Conservation (phyloP, 2,888 invertebrate species). For the Microchrysa polita region DNA sequence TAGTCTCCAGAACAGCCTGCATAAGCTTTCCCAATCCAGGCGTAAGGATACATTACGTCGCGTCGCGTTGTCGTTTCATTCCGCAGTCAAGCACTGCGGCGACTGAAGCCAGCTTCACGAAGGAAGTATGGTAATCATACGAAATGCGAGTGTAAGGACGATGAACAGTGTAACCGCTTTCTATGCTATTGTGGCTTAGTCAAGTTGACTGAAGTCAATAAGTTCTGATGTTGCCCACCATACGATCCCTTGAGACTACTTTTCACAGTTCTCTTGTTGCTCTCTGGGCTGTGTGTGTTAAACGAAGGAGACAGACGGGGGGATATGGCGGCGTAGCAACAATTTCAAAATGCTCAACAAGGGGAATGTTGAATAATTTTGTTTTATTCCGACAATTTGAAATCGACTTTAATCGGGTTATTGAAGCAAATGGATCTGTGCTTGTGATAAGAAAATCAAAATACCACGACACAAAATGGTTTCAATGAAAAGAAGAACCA, state of each 20-base stretch:
- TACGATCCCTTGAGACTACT: background rate
- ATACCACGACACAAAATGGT: too few relatives aligned
- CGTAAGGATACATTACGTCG: background rate
- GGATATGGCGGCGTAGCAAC: background rate
- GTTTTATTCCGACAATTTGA: background rate
- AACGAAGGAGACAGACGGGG: background rate
- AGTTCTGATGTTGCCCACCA: background rate
- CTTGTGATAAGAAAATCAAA: background rate
- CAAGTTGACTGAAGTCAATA: slow-evolving; percentile 2
- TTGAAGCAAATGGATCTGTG: background rate
- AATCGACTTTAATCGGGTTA: slow-evolving; percentile 9
- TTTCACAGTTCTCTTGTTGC: background rate
- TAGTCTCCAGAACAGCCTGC: background rate
- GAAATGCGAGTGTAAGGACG: background rate
- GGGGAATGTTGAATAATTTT: slow-evolving; percentile 2
- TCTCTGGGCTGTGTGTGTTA: background rate
- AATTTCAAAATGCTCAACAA: slow-evolving; percentile 1
- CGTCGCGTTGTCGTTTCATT: too few relatives aligned
- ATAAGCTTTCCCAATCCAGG: background rate
- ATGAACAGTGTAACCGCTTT: background rate
- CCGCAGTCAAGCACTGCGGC: too few relatives aligned
- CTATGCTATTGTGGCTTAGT: background rate
- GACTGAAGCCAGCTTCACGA: too few relatives aligned
- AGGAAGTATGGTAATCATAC: too few relatives aligned
- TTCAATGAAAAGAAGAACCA: background rate